Evolutionary conservation across 1,140 invertebrate species (phyloP).

Genomic region (Aphelinus certus): DNA sequence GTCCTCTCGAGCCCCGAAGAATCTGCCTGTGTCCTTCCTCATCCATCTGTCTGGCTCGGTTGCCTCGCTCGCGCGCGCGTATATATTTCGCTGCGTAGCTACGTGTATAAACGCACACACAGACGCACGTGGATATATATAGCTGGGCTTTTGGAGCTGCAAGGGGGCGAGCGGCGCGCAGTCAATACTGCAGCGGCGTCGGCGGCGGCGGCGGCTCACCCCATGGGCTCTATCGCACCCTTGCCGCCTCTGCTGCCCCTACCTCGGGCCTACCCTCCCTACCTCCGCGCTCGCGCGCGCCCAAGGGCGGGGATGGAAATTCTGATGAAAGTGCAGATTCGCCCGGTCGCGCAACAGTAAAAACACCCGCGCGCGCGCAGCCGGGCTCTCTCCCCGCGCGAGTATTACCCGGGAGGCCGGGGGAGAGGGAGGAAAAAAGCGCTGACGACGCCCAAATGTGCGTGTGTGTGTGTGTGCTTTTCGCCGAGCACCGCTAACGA

Average conservation of each 20-base stretch:
- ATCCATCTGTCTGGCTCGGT: too few relatives aligned
- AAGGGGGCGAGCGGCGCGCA: conserved; percentile 27
- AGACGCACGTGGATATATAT: too few relatives aligned
- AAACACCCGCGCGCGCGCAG: too few relatives aligned
- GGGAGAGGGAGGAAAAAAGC: conserved; percentile 29
- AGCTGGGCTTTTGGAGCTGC: background rate
- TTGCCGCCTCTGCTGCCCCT: background rate
- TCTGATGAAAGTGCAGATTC: conserved; percentile 40
- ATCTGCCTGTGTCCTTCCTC: too few relatives aligned
- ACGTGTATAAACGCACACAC: background rate
- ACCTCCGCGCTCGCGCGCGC: background rate
- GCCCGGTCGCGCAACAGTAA: conserved; percentile 2
- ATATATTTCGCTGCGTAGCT: background rate
- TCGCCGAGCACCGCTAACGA: conserved; percentile 6
- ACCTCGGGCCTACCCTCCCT: background rate
- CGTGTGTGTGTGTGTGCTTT: conserved; percentile 9
- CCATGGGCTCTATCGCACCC: background rate
- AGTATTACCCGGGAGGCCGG: too few relatives aligned
- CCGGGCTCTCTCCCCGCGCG: too few relatives aligned
- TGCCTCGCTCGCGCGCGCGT: background rate
- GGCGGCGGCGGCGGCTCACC: background rate
- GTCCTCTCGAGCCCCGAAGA: too few relatives aligned
- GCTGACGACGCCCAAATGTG: conserved; percentile 6
- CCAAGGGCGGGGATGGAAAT: conserved; percentile 25
- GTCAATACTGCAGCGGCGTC: conserved; percentile 47